Evolutionary conservation across 1,140 invertebrate species (phyloP).

Genomic region (Trypoxylus dichotomus): DNA sequence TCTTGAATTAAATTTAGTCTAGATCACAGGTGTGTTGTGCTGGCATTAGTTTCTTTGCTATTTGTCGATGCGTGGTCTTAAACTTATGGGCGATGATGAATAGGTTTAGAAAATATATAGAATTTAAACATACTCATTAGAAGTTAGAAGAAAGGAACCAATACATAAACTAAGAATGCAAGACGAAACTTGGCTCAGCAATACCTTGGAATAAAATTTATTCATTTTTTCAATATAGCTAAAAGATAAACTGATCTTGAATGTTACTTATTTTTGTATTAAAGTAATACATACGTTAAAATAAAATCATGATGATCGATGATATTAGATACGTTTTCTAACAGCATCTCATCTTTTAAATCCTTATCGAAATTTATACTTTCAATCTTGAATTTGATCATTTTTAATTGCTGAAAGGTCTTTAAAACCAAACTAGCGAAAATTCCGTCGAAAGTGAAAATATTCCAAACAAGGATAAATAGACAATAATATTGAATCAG

Average conservation of each 20-base stretch:
- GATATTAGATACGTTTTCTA: background rate
- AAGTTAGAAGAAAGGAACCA: background rate
- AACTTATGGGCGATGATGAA: too few relatives aligned
- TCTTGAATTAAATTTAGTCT: too few relatives aligned
- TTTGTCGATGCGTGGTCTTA: too few relatives aligned
- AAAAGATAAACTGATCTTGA: too few relatives aligned
- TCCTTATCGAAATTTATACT: background rate
- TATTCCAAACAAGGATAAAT: background rate
- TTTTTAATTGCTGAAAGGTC: background rate
- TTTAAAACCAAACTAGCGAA: background rate
- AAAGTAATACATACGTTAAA: background rate
- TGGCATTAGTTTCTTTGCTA: too few relatives aligned
- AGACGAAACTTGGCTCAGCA: background rate
- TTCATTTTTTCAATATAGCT: background rate
- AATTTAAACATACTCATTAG: background rate
- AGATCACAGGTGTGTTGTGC: too few relatives aligned
- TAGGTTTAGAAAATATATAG: too few relatives aligned
- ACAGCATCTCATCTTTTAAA: background rate
- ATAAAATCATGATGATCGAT: background rate
- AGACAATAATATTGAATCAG: background rate
- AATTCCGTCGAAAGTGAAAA: background rate
- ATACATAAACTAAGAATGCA: background rate
- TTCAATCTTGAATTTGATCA: background rate
- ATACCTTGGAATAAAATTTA: background rate
- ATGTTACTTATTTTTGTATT: too few relatives aligned